These are phyloP conservation scores for Forbesichthys agassizii DNA, from an alignment of 2,113 vertebrate genomes.

Conservation along the genomic window DNA sequence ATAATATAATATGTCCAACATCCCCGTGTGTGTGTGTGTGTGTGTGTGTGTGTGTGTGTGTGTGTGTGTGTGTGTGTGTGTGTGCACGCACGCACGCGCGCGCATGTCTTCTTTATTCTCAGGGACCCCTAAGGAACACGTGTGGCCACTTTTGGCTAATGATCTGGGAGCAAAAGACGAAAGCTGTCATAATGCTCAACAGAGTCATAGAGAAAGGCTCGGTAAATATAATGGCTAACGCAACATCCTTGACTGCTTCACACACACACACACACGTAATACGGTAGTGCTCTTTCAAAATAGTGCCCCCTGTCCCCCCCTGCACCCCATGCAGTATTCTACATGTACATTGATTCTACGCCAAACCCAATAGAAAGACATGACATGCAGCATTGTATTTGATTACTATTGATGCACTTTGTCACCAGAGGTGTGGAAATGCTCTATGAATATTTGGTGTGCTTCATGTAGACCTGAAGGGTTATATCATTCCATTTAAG, in stretches of 20 bases:
- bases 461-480: no score
- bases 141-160: constrained; percentile 99
- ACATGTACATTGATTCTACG: not conserved
- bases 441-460: no score
- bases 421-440: no score
- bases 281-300: no score
- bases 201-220: constrained; percentile 95
- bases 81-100: not conserved
- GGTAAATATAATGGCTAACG: constrained; percentile 62
- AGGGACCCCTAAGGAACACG: constrained; percentile 95
- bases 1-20: no score
- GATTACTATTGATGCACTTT: no score
- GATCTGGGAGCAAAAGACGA: constrained; percentile 96
- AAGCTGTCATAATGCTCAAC: constrained; percentile 97
- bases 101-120: constrained; percentile 12
- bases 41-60: not conserved
- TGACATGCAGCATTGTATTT: not conserved
- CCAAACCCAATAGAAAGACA: constrained; percentile 16
- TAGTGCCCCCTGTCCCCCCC: no score
- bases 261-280: not conserved
- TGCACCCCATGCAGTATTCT: no score
- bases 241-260: not conserved
- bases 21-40: not conserved
- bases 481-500: no score
- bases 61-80: not conserved